Percentiles rank a stretch among this genome's conserved stretches.
Evolutionary conservation across 2,797 vertebrate genomes (phyloP).

Genomic region (Gymnoscopelus braueri): DNA sequence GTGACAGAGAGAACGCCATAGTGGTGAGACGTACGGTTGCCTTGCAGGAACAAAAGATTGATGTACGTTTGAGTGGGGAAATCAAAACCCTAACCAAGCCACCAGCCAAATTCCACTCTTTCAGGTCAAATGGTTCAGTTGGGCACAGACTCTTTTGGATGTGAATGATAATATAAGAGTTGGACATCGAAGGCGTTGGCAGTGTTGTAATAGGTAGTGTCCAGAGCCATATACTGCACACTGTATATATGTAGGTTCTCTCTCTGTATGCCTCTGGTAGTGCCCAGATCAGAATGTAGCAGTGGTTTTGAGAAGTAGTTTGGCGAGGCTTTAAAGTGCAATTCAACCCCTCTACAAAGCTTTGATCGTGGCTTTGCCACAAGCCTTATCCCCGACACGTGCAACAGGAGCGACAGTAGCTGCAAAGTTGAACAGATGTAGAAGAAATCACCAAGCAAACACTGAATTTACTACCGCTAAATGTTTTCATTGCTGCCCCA

Average conservation of each 20-base stretch:
- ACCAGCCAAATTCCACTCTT: slow-evolving; percentile 69
- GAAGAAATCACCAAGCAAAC: slow-evolving; percentile 53
- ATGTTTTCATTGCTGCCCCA: slow-evolving; percentile 41
- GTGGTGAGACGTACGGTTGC: slow-evolving; percentile 69
- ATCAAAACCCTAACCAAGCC: slow-evolving; percentile 37
- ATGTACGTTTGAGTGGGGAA: slow-evolving; percentile 49
- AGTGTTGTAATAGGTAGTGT: slow-evolving; percentile 55
- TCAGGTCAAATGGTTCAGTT: slow-evolving; percentile 72
- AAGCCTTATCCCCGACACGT: slow-evolving; percentile 77
- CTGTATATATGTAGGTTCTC: slow-evolving; percentile 48
- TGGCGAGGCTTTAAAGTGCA: slow-evolving; percentile 80
- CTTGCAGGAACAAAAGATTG: slow-evolving; percentile 70
- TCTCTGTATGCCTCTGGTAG: slow-evolving; percentile 68
- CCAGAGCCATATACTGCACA: slow-evolving; percentile 64
- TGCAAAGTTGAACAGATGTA: slow-evolving; percentile 63
- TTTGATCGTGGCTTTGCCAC: slow-evolving; percentile 80
- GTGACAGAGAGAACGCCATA: slow-evolving; percentile 72
- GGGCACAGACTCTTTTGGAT: slow-evolving; percentile 57
- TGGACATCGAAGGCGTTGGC: slow-evolving; percentile 36
- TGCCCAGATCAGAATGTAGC: slow-evolving; percentile 79
- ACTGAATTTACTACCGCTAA: slow-evolving; percentile 54
- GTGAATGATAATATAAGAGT: slow-evolving; percentile 23
- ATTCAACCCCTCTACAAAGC: slow-evolving; percentile 77
- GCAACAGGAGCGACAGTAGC: slow-evolving; percentile 63
- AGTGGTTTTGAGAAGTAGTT: slow-evolving; percentile 60